phyloP scores from a whole-genome alignment of 2,113 vertebrate species.

The Macheiramphus alcinus region DNA sequence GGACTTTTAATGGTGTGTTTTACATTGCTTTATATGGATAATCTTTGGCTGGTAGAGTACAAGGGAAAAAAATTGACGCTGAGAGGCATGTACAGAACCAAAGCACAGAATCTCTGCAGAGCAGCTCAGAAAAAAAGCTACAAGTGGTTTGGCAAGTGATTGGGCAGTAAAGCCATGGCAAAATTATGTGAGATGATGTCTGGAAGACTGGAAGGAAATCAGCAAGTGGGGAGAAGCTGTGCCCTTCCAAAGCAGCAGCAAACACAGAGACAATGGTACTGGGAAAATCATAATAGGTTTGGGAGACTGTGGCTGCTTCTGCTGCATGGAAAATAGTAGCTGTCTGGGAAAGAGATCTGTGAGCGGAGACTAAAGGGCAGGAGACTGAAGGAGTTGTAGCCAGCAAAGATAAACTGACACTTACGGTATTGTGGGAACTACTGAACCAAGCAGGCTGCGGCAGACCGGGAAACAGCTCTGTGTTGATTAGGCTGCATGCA shows the following conservation, averaged over 20 bases:
- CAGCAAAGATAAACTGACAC: slow-evolving; percentile 3
- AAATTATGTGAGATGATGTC: slow-evolving; percentile 3
- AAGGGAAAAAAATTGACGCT: neutral
- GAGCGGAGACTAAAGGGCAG: neutral
- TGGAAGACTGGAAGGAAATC: neutral
- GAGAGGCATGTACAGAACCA: neutral
- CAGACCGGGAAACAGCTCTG: neutral
- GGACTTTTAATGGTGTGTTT: slow-evolving; percentile 20
- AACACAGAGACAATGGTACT: neutral
- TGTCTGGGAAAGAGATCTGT: neutral
- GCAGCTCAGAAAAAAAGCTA: neutral
- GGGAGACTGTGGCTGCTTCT: neutral
- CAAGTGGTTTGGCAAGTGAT: slow-evolving; percentile 5
- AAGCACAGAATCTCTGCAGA: neutral
- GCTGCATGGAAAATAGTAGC: neutral
- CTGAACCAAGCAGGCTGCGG: neutral
- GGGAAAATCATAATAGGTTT: neutral
- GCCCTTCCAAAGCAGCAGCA: slow-evolving; percentile 7
- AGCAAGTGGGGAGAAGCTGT: neutral
- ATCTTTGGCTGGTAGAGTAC: slow-evolving; percentile 10
- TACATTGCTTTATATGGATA: slow-evolving; percentile 38
- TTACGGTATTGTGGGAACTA: neutral
- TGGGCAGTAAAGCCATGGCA: neutral
- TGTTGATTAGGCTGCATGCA: neutral
- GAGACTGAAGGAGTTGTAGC: neutral